phyloP scores from a whole-genome alignment of 2,113 vertebrate species.

The Pongo pygmaeus region DNA sequence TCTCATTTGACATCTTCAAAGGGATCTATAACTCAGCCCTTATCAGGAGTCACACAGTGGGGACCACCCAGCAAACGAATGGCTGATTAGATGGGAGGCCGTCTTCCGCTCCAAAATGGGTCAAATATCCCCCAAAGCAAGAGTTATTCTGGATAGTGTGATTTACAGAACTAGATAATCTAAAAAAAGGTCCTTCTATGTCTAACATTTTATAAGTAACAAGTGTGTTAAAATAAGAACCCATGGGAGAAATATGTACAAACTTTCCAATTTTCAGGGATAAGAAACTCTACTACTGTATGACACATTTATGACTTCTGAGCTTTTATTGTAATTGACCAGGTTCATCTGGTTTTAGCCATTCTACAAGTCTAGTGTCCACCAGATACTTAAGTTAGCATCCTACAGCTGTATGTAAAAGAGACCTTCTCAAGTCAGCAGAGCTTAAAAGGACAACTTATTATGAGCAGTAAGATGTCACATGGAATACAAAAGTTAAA shows the following conservation, averaged over 20 bases:
- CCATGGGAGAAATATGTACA: background rate
- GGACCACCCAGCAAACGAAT: background rate
- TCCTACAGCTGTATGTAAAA: too few species aligned
- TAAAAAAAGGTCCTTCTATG: background rate
- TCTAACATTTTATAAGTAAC: background rate
- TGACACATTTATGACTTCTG: background rate
- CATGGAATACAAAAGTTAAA: rapidly evolving
- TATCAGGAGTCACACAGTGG: background rate
- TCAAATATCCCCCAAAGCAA: background rate
- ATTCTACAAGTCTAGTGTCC: background rate
- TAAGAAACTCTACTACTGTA: background rate
- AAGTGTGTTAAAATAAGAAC: background rate
- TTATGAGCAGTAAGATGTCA: background rate
- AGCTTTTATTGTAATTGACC: background rate
- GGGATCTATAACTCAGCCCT: rapidly evolving
- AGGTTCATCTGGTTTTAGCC: background rate
- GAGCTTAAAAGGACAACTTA: background rate
- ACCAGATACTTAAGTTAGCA: rapidly evolving
- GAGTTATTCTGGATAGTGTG: too few species aligned
- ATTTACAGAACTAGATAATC: background rate
- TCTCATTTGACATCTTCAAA: background rate
- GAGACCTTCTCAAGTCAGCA: background rate
- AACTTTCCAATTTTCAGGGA: background rate
- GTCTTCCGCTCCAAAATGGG: too few species aligned
- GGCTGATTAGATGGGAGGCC: background rate